Conservation (phyloP, 2,113 vertebrate genomes). For the Genyomyrus donnyi region DNA sequence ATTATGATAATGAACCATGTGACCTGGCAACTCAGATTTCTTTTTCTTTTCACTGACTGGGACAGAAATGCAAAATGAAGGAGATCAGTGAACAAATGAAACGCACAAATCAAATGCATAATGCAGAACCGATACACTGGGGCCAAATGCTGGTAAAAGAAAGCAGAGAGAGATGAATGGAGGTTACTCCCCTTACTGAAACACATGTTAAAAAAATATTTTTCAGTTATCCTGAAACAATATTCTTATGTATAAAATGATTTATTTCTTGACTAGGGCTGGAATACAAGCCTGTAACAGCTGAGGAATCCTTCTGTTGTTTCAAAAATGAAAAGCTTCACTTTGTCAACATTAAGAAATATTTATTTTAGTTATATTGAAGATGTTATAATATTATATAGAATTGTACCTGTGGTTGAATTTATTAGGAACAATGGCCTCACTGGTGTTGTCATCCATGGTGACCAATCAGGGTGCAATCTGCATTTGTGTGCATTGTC, state of each 20-base stretch:
- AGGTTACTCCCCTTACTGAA: not conserved
- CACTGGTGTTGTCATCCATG: not conserved
- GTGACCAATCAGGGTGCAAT: not conserved
- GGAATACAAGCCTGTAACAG: not conserved
- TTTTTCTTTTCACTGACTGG: no score
- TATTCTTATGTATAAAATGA: not conserved
- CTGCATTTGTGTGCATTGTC: not conserved
- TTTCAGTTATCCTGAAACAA: not conserved
- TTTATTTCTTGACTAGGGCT: not conserved
- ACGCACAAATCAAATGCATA: not conserved
- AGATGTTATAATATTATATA: not conserved
- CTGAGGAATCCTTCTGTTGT: not conserved
- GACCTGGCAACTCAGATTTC: not conserved
- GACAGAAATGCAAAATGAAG: not conserved
- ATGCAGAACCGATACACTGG: not conserved
- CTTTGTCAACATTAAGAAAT: not conserved
- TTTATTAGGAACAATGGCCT: not conserved
- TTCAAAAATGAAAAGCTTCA: not conserved
- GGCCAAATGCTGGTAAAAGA: not conserved
- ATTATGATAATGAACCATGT: not conserved
- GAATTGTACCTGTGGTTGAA: not conserved
- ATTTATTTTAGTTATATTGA: not conserved
- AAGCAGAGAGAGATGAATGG: not conserved
- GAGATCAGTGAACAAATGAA: not conserved
- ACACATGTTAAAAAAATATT: not conserved